These are phyloP conservation scores for Torymus texanus DNA, from an alignment of 2,888 invertebrate species.

Conservation along the genomic window DNA sequence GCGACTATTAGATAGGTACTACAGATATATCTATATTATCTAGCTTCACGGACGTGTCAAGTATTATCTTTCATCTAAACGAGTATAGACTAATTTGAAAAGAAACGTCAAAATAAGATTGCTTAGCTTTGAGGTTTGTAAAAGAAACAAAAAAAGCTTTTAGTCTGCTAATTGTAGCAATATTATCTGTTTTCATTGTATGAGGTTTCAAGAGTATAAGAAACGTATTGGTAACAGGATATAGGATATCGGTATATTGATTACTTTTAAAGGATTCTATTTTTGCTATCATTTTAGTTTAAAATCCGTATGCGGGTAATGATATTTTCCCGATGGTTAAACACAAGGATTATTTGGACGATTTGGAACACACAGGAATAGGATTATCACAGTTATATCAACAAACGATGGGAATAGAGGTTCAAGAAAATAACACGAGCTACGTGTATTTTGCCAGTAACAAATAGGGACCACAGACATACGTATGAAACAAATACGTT, in stretches of 20 bases:
- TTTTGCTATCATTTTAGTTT: not conserved
- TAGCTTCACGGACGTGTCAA: conserved; percentile 20
- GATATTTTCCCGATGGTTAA: not conserved
- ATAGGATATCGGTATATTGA: conserved; percentile 33
- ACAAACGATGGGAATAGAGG: conserved; percentile 38
- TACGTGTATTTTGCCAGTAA: conserved; percentile 54
- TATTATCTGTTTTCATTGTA: conserved; percentile 21
- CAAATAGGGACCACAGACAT: conserved; percentile 56
- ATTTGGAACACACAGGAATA: conserved; percentile 1
- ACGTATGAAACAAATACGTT: conserved; percentile 61
- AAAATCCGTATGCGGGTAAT: not conserved
- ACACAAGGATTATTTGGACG: not conserved
- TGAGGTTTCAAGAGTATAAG: conserved; percentile 23
- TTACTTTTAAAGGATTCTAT: conserved; percentile 4
- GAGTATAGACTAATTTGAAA: conserved; percentile 7
- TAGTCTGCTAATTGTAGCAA: conserved; percentile 29
- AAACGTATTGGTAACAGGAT: conserved; percentile 23
- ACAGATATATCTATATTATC: conserved; percentile 6
- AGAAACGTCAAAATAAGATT: conserved; percentile 32
- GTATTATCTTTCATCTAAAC: conserved; percentile 10
- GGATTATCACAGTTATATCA: conserved; percentile 29
- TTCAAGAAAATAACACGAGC: conserved; percentile 46
- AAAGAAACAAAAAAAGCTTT: conserved; percentile 41
- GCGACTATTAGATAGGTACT: conserved; percentile 26
- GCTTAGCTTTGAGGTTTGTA: conserved; percentile 25